A percentile compares a stretch with the other conserved stretches of the same genome.
These are phyloP conservation scores for Chloroclysta siterata DNA, from an alignment of 2,888 invertebrate genomes.

Conservation along the genomic window DNA sequence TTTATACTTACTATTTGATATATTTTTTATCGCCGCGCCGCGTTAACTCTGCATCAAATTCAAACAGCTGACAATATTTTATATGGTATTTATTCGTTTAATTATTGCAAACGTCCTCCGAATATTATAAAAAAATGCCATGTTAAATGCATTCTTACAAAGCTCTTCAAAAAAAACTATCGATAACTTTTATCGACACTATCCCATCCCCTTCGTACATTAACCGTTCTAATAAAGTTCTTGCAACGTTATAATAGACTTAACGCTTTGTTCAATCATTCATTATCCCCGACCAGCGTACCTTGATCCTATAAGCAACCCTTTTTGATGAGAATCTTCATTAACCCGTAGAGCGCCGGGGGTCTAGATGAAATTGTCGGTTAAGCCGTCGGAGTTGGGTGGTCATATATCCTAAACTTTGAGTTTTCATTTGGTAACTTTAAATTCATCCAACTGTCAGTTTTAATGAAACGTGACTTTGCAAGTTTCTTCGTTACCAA, in stretches of 20 bases:
- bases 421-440: constrained; percentile 68
- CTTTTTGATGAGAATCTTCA: constrained; percentile 56
- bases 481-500: constrained; percentile 51
- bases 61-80: no score
- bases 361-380: constrained; percentile 52
- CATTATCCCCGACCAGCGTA: constrained; percentile 70
- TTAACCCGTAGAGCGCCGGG: constrained; percentile 47
- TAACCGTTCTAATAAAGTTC: constrained; percentile 82
- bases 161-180: background rate
- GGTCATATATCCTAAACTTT: constrained; percentile 76
- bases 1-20: no score
- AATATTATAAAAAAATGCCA: no score
- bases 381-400: constrained; percentile 50
- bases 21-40: no score
- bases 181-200: constrained; percentile 44
- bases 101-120: no score
- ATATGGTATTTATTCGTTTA: no score
- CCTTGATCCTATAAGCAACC: constrained; percentile 61
- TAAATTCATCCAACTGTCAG: constrained; percentile 67
- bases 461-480: constrained; percentile 72
- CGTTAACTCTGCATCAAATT: no score
- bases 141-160: no score
- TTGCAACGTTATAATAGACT: constrained; percentile 79
- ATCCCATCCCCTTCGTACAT: constrained; percentile 58
- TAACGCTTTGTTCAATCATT: constrained; percentile 83